phyloP scores from a whole-genome alignment of 1,140 invertebrate species.

The Philopotamus ludificatus region DNA sequence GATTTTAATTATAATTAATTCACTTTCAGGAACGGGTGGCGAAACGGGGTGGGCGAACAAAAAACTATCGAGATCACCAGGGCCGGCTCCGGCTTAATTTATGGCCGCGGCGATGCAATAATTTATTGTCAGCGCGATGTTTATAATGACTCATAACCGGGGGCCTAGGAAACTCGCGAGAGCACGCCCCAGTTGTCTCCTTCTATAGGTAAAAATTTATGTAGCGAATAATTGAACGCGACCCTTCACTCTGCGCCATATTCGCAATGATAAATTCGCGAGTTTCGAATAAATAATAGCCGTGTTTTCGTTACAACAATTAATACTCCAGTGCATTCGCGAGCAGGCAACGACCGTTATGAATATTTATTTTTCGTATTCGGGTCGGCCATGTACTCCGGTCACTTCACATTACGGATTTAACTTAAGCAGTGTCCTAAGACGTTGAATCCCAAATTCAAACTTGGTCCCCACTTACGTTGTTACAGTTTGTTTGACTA shows the following conservation, averaged over 20 bases:
- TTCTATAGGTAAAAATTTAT: slow-evolving; percentile 32
- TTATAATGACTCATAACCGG: slow-evolving; percentile 31
- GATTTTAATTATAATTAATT: no score
- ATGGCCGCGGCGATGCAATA: slow-evolving; percentile 19
- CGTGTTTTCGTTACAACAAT: no score
- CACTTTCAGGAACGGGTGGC: no score
- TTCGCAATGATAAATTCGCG: no score
- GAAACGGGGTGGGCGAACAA: no score
- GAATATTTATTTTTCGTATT: no score
- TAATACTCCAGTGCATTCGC: no score
- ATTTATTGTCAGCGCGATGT: slow-evolving; percentile 29
- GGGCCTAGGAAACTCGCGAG: slow-evolving; percentile 11
- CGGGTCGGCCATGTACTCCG: neutral
- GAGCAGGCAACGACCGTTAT: no score
- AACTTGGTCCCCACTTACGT: slow-evolving; percentile 41
- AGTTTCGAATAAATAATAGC: no score
- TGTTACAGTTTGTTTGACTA: slow-evolving; percentile 42
- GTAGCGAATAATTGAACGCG: slow-evolving; percentile 28
- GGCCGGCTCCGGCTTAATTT: slow-evolving; percentile 12
- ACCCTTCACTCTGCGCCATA: slow-evolving; percentile 20
- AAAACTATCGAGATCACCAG: neutral
- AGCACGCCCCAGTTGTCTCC: slow-evolving; percentile 21
- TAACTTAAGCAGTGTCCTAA: slow-evolving; percentile 32
- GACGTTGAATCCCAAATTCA: slow-evolving; percentile 36
- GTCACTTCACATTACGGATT: slow-evolving; percentile 32